These are phyloP conservation scores for Alitta virens DNA, from an alignment of 2,888 invertebrate genomes.

Conservation along the genomic window DNA sequence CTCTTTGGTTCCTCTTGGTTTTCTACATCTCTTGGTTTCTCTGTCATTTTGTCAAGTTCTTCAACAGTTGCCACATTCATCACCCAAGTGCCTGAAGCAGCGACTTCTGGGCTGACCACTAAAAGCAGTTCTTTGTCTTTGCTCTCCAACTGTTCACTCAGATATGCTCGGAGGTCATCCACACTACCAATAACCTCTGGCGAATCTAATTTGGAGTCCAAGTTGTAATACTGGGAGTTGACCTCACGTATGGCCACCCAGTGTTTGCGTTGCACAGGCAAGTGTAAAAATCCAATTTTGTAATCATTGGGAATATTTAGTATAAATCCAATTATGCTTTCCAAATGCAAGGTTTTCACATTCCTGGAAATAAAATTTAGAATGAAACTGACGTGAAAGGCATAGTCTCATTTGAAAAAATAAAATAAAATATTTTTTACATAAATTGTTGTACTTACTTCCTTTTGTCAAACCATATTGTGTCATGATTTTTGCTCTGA, in stretches of 20 bases:
- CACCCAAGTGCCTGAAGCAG: conserved; percentile 1
- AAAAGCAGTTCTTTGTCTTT: conserved; percentile 87
- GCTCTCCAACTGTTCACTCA: conserved; percentile 76
- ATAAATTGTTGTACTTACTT: conserved; percentile 66
- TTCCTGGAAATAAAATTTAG: conserved; percentile 42
- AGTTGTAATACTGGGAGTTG: conserved; percentile 78
- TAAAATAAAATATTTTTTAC: neutral
- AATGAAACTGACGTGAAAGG: neutral
- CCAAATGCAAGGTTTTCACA: conserved; percentile 48
- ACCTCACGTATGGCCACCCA: conserved; percentile 88
- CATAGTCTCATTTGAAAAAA: neutral
- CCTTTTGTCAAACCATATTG: conserved; percentile 96
- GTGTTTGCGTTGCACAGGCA: conserved; percentile 79
- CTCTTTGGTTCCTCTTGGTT: conserved; percentile 2
- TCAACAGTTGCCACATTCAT: neutral
- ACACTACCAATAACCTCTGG: conserved; percentile 81
- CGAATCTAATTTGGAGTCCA: conserved; percentile 85
- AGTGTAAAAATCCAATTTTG: conserved; percentile 80
- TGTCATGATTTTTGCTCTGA: conserved; percentile 79
- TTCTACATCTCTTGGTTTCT: neutral
- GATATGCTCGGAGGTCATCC: conserved; percentile 68
- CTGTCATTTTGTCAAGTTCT: too few species aligned
- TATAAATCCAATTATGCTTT: conserved; percentile 80
- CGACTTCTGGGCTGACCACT: conserved; percentile 62
- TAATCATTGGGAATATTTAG: conserved; percentile 90